Evolutionary conservation across 2,797 vertebrate genomes (phyloP), one percentile per base, ranked within the genome.

Genomic region (Myotis myotis): DNA sequence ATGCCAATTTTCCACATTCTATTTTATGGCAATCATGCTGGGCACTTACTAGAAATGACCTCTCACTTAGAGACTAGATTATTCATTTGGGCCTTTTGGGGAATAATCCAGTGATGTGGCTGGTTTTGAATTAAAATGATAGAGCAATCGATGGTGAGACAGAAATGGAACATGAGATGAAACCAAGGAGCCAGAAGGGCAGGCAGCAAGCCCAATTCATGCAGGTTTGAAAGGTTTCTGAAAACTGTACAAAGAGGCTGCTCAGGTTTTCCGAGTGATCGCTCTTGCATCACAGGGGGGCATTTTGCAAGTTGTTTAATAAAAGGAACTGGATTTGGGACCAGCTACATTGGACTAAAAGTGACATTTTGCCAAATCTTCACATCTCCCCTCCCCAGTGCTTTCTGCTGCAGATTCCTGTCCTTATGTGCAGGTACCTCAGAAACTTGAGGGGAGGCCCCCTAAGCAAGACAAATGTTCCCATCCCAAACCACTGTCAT

Each of bases 221-320:
- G 4, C 25, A 9, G 44, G 64, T 6, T 8, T 6, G 44, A 17
- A 1, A 36, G 62, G 36, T n/a, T 62, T 64, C 33, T 0, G 0
- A 1, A 5, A 4, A 4, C 28, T 33, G 16, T 0, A 5, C 28
- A 6, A 12, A 41, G 81, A 30, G 15, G 36, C 25, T 8, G 15
- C 44, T 86, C 8, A n/a, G 41, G 57, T 8, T n/a, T 57, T 41
- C 36, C 1, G 0, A 38, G 23, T 20, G 64, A 17, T 1, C 2
- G 19, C 11, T 15, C 1, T 1, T 9, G 8, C 19, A n/a, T 9
- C 36, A 4, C 4, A 19, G 62, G 79, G 12, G 78, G 25, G 41
- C 23, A 4, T 13, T 25, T 41, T 71, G 28, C 38, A 20, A 62
- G 36, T 20, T 28, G 51, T 30, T 8, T 33, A n/a, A 13, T 36